Base-by-base conservation (phyloP, 2,113 vertebrate genomes). In the Micromys minutus region DNA sequence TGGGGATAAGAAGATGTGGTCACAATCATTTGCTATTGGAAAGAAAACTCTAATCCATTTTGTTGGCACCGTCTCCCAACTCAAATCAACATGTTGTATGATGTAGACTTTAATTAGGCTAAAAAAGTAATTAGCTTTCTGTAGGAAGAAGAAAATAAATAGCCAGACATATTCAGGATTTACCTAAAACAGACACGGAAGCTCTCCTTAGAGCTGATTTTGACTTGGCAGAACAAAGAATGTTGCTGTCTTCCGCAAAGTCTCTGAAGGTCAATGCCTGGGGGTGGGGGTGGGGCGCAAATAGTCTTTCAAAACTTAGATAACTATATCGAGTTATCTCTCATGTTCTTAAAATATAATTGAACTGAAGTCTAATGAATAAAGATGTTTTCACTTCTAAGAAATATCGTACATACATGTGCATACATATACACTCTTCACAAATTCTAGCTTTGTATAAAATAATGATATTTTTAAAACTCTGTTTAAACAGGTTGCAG, bases 201-300 rank as follows among this genome's bases (percentile, higher is more conserved):
- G 71, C 95, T 92, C 80, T 96, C 72, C 42, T 42, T 92, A 52
- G 24, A 94, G 77, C 72, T 90, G 80, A 1, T 1, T 63, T 85
- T 93, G 89, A 71, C 85, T 92, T 67, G 39, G 34, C 2, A 1
- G 76, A 89, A 88, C 84, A 96, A 96, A 95, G 95, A 94, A 39
- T 17, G 29, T 22, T 17, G 10, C 71, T 96, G 71, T 90, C 93
- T 55, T 39, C 22, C 4, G 0, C 52, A 52, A 81, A 95, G 83
- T 42, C 83, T 52, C 89, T 92, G 77, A 93, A 85, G 11, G 12
- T 59, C 61, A 15, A 21, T 59, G 84, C 0, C 0, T 94, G 93
- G 92, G 85, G 61, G n/a, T n/a, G n/a, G n/a, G n/a, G n/a, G n/a
- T n/a, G n/a, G 52, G 16, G n/a, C 74, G 61, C 84, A 97, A 96